These are phyloP conservation scores for Ptiloglossa arizonensis DNA, from an alignment of 1,140 invertebrate genomes.

Conservation along the genomic window DNA sequence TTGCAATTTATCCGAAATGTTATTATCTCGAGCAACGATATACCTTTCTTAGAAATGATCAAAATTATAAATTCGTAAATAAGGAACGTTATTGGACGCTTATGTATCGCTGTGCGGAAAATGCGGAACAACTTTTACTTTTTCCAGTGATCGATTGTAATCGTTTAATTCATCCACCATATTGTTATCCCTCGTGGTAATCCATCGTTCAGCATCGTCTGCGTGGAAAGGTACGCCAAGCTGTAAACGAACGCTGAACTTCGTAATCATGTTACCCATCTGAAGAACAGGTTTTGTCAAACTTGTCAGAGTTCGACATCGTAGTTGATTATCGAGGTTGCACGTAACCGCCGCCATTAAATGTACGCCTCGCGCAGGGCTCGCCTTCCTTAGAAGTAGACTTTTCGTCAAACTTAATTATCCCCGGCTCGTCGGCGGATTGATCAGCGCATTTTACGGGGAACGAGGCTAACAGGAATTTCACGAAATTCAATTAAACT, in stretches of 20 bases:
- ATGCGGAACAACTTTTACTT: no score
- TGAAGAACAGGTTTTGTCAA: constrained; percentile 63
- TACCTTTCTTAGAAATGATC: no score
- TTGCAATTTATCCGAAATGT: no score
- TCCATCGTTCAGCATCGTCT: constrained; percentile 16
- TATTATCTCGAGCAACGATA: no score
- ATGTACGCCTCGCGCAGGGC: constrained; percentile 44
- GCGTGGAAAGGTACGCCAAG: not conserved
- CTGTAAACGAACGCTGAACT: constrained; percentile 54
- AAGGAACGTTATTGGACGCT: no score
- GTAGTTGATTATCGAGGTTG: constrained; percentile 62
- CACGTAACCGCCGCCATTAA: constrained; percentile 64
- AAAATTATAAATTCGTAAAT: no score
- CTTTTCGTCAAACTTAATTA: constrained; percentile 69
- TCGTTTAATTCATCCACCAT: not conserved
- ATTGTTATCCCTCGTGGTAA: constrained; percentile 1
- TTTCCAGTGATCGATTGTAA: not conserved
- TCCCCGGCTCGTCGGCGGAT: constrained; percentile 61
- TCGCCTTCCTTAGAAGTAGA: constrained; percentile 53
- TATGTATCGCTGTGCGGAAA: no score
- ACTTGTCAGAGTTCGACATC: constrained; percentile 63
- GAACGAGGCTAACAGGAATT: constrained; percentile 68
- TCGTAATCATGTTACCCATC: constrained; percentile 64
- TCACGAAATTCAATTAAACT: constrained; percentile 69
- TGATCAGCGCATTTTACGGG: constrained; percentile 60